Evolutionary conservation across 1,140 invertebrate species (phyloP).

Genomic region (Lepidurus apus): DNA sequence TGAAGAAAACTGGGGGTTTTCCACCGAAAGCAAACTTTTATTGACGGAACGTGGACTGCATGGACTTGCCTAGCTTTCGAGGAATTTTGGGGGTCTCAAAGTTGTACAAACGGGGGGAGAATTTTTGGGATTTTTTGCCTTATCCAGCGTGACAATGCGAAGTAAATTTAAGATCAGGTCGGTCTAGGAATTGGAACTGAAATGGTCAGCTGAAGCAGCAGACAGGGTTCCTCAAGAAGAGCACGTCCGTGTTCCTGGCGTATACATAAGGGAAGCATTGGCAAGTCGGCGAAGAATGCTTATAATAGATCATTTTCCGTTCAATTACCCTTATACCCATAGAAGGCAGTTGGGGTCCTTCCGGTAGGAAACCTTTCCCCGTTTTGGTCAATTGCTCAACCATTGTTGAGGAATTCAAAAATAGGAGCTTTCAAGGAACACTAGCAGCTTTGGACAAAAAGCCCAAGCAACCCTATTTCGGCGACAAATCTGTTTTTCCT

Average conservation of each 20-base stretch:
- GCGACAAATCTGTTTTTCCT: conserved; percentile 17
- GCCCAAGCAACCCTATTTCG: background rate
- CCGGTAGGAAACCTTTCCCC: background rate
- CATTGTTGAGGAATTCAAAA: background rate
- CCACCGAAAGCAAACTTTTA: background rate
- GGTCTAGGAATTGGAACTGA: background rate
- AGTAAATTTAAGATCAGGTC: conserved; percentile 11
- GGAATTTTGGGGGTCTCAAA: background rate
- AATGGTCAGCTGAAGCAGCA: conserved; percentile 11
- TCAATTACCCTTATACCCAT: conserved; percentile 17
- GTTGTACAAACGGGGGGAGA: too few species aligned
- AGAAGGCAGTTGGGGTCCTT: conserved; percentile 3
- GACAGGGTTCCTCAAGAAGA: background rate
- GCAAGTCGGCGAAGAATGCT: conserved; percentile 1
- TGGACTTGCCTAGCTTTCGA: background rate
- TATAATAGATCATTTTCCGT: conserved; percentile 22
- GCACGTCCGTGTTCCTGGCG: background rate
- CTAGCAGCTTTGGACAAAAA: background rate
- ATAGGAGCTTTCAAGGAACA: background rate
- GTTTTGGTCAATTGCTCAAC: conserved; percentile 15
- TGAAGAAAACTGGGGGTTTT: background rate
- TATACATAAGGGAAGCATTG: background rate
- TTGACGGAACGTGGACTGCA: conserved; percentile 18
- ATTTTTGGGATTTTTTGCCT: background rate
- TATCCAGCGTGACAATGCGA: background rate